Conservation (phyloP, 2,113 vertebrate species). For the Tor tambroides region DNA sequence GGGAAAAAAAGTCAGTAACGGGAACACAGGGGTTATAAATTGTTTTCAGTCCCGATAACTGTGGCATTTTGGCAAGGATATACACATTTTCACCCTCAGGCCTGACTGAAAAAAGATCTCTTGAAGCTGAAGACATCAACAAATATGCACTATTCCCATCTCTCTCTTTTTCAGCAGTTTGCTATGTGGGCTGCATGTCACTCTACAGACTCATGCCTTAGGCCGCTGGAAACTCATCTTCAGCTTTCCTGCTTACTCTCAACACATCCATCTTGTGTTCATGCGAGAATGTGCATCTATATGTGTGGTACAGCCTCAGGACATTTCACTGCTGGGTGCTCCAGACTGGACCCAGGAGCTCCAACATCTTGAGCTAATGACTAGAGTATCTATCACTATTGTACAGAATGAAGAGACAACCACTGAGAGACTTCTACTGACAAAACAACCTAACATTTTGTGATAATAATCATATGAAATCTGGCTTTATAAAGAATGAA, state of each 20-base stretch:
- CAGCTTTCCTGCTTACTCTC: constrained; percentile 25
- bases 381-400: neutral
- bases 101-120: constrained; percentile 30
- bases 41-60: constrained; percentile 8
- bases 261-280: constrained; percentile 32
- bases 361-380: constrained; percentile 21
- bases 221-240: constrained; percentile 37
- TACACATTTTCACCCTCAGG: constrained; percentile 25
- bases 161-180: neutral
- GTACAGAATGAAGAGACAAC: neutral
- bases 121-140: constrained; percentile 36
- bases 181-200: constrained; percentile 31
- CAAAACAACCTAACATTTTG: neutral
- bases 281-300: neutral
- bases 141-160: constrained; percentile 18
- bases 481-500: neutral
- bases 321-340: constrained; percentile 27
- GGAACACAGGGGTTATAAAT: constrained; percentile 17
- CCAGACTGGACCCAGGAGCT: neutral
- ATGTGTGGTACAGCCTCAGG: constrained; percentile 21
- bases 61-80: constrained; percentile 40
- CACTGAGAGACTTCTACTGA: neutral
- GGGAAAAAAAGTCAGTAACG: neutral
- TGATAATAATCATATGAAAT: neutral
- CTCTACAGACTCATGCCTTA: constrained; percentile 2